Evolutionary conservation across 2,113 vertebrate species (phyloP), one percentile per base, ranked within the genome.

Genomic region (Pantherophis guttatus): DNA sequence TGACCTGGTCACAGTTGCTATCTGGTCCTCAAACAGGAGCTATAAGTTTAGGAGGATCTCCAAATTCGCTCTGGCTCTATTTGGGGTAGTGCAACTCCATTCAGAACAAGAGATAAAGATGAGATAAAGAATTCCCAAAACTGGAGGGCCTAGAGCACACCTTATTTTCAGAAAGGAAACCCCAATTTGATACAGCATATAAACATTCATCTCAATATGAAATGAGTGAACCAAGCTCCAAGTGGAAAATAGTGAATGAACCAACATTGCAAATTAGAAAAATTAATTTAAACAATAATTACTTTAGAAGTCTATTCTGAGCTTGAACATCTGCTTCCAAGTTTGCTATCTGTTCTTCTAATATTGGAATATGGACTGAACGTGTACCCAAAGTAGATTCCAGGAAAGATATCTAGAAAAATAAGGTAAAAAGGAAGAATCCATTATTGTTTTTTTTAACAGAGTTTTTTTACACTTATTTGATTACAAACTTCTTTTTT

Each of bases 221-320:
- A n/a, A 88, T 52, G 29, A 92, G 17, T 52, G 8, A 88, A 13
- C 44, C 19, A 88, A 21, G 9, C 75, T 39, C 75, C 17, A 19
- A 81, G 26, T 70, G 24, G 44, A 85, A 53, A 93, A 44, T 87
- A 55, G 33, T 39, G 50, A 6, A 23, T 55, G 24, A 92, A 88
- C 4, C n/a, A 75, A 87, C 29, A 58, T 50, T 65, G 29, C 54
- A 24, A 52, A 13, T 90, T 33, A n/a, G 2, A 65, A 59, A 62
- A 44, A 57, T 0, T 24, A 92, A 90, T 52, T 39, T 12, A 23
- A 57, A 75, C 19, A 89, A 93, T 94, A 94, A 33, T 24, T 98
- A 99, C 99, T 98, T 98, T 59, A 99, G 97, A 94, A 98, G 97
- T 97, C 98, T 97, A 95, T 98, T 97, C 96, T 98, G 98, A 96